A percentile compares a stretch with the other conserved stretches of the same genome.
phyloP scores from a whole-genome alignment of 2,797 vertebrate genomes.

The Oreochromis mossambicus region DNA sequence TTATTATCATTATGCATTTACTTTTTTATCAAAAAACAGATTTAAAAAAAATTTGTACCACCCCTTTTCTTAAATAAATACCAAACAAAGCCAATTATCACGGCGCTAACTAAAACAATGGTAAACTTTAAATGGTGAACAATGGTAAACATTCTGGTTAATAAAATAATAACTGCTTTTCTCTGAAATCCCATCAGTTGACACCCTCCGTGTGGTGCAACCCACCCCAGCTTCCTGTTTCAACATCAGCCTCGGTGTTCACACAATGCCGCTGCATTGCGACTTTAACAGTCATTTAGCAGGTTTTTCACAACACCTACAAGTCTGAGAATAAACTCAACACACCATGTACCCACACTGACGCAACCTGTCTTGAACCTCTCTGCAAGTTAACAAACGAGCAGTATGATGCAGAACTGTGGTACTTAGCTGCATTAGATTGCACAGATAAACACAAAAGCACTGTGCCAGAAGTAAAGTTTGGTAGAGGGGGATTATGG shows the following conservation, averaged over 20 bases:
- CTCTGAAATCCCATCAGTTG: neutral
- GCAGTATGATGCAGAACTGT: neutral
- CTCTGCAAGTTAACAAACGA: neutral
- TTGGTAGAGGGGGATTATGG: neutral
- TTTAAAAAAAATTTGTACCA: accelerated
- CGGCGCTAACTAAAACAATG: neutral
- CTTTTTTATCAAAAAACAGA: neutral
- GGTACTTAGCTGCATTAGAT: neutral
- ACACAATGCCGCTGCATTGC: neutral
- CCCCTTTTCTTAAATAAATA: neutral
- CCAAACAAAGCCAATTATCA: neutral
- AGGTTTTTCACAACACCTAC: neutral
- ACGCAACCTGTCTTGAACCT: neutral
- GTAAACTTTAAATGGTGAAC: neutral
- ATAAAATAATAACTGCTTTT: neutral
- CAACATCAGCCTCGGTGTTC: neutral
- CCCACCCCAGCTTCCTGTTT: slow-evolving; percentile 11
- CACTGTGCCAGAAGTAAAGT: neutral
- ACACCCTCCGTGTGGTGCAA: neutral
- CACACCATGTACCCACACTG: neutral
- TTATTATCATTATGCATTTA: neutral
- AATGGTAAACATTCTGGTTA: neutral
- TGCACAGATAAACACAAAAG: neutral
- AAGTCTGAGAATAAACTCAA: neutral
- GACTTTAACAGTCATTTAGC: neutral